Evolutionary conservation across 2,888 invertebrate genomes (phyloP).

Genomic region (Gandaritis pyraliata): DNA sequence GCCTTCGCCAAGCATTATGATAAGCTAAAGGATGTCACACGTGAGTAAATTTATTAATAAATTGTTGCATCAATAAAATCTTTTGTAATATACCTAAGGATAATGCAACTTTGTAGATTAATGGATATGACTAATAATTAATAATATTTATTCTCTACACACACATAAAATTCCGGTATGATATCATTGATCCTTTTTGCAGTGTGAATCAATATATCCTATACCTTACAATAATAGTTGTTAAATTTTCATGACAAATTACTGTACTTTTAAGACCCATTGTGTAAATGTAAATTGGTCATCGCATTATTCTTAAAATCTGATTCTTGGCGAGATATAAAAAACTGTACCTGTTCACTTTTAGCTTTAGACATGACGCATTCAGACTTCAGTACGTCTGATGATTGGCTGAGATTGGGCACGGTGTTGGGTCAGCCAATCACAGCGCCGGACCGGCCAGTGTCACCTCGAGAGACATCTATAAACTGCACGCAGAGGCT

Average conservation of each 20-base stretch:
- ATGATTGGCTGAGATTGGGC: slow-evolving; percentile 75
- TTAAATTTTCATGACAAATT: slow-evolving; percentile 1
- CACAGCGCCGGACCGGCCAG: slow-evolving; percentile 54
- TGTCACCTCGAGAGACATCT: slow-evolving; percentile 56
- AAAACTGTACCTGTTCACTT: background rate
- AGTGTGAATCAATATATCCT: background rate
- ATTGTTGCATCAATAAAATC: slow-evolving; percentile 5
- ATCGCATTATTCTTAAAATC: background rate
- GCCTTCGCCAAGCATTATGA: slow-evolving; percentile 80
- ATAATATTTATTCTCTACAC: background rate
- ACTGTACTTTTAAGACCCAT: background rate
- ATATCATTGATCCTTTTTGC: slow-evolving; percentile 15
- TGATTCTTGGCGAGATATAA: background rate
- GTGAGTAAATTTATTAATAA: slow-evolving; percentile 57
- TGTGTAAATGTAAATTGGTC: background rate
- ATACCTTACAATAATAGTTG: slow-evolving; percentile 1
- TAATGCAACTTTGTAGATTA: slow-evolving; percentile 10
- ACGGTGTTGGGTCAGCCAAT: slow-evolving; percentile 69
- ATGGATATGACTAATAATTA: slow-evolving; percentile 6
- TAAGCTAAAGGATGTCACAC: slow-evolving; percentile 77
- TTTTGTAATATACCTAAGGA: slow-evolving; percentile 13
- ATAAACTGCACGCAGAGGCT: slow-evolving; percentile 68
- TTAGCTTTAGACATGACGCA: slow-evolving; percentile 73
- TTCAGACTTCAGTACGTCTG: slow-evolving; percentile 74
- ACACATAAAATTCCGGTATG: slow-evolving; percentile 16